These are phyloP conservation scores for Rhincodon typus DNA, from an alignment of 2,797 vertebrate genomes.

Conservation along the genomic window DNA sequence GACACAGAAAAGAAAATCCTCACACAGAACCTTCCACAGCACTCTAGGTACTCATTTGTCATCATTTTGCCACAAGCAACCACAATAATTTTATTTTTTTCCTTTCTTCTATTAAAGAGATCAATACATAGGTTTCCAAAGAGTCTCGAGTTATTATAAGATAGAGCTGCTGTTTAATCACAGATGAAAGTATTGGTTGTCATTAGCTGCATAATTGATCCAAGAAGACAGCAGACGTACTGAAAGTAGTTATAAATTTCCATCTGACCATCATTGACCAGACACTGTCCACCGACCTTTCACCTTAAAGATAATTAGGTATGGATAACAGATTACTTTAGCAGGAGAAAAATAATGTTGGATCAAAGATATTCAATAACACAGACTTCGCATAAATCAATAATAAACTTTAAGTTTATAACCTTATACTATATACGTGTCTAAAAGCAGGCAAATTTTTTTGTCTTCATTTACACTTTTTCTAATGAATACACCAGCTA, in stretches of 20 bases:
- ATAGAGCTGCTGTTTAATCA: slow-evolving; percentile 72
- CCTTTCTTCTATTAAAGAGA: slow-evolving; percentile 78
- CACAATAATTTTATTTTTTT: slow-evolving; percentile 74
- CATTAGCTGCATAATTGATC: slow-evolving; percentile 69
- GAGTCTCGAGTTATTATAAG: slow-evolving; percentile 70
- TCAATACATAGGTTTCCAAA: slow-evolving; percentile 79
- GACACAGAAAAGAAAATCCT: slow-evolving; percentile 9
- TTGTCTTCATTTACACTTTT: not conserved
- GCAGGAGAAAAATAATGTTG: slow-evolving; percentile 53
- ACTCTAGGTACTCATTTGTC: slow-evolving; percentile 71
- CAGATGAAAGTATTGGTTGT: slow-evolving; percentile 76
- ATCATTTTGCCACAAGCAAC: slow-evolving; percentile 66
- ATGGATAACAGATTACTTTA: slow-evolving; percentile 60
- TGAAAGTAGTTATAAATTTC: slow-evolving; percentile 61
- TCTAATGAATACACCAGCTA: not conserved
- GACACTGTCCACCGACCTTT: slow-evolving; percentile 56
- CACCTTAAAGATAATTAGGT: slow-evolving; percentile 64
- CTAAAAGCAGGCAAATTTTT: not conserved
- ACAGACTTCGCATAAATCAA: slow-evolving; percentile 50
- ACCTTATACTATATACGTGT: slow-evolving; percentile 49
- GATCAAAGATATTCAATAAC: slow-evolving; percentile 50
- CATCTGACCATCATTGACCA: slow-evolving; percentile 50
- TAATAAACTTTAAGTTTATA: slow-evolving; percentile 51
- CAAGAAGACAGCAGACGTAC: slow-evolving; percentile 55
- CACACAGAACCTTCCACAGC: slow-evolving; percentile 49